Evolutionary conservation across 2,113 vertebrate genomes (phyloP), one percentile per base, ranked within the genome.

Genomic region (Argyrosomus japonicus): DNA sequence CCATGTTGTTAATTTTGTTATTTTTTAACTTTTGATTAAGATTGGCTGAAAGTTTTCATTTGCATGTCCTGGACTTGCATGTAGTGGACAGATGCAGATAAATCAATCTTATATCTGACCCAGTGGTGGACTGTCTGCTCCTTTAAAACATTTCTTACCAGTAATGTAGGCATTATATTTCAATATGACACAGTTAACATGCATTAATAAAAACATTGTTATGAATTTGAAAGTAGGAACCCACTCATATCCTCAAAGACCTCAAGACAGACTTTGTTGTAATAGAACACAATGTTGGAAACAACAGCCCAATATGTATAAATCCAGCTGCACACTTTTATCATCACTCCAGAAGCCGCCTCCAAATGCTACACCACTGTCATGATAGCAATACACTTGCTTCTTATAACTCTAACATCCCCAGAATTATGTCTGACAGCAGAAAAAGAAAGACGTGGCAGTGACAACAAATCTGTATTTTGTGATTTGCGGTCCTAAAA

Each of bases 131-230:
- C 21, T 40, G 3, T 3, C 21, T n/a, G n/a, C 21, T 60, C 54
- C 13, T 57, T 56, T 6, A 19, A 40, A 7, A 40, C 10, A 56
- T 7, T 6, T 17, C n/a, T 51, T 17, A 27, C 3, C 14, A 61
- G 21, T 12, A 71, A 68, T 29, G n/a, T n/a, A 62, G 18, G 15
- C 27, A 50, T 70, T 71, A 48, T 36, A 14, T 27, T 57, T 77
- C 43, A 71, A 32, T 50, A 25, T 54, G 18, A 3, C 25, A 32
- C 3, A 6, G 19, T 48, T 14, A 48, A 5, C 40, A n/a, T 48
- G 40, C 5, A 47, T n/a, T 36, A 36, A 36, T 51, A 51, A 19
- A 51, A 51, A 51, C 50, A 9, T 7, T 40, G 36, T 40, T 50
- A 50, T 12, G 13, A 50, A 51, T 7, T 32, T 60, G 17, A 72